Evolutionary conservation across 2,797 vertebrate genomes (phyloP).

Genomic region (Epinephelus coioides): DNA sequence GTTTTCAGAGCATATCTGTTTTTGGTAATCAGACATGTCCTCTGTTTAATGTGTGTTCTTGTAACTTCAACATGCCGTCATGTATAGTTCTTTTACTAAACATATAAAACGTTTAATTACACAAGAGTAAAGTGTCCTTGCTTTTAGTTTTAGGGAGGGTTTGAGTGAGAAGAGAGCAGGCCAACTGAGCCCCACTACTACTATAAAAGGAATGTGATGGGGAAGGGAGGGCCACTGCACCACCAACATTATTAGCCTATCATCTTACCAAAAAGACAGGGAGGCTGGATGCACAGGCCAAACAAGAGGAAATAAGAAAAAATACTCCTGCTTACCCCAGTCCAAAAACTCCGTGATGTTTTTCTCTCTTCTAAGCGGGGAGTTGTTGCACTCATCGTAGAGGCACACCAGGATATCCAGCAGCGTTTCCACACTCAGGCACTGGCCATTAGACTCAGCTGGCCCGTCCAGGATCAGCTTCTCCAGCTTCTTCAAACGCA

Average conservation of each 20-base stretch:
- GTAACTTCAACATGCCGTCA: not conserved
- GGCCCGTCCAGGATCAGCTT: slow-evolving; percentile 97
- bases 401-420: slow-evolving; percentile 98
- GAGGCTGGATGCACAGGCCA: slow-evolving; percentile 46
- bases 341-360: slow-evolving; percentile 96
- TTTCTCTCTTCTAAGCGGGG: slow-evolving; percentile 96
- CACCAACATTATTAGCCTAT: slow-evolving; percentile 71
- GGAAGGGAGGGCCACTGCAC: slow-evolving; percentile 80
- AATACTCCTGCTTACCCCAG: slow-evolving; percentile 91
- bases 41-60: slow-evolving; percentile 14
- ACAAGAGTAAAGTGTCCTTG: slow-evolving; percentile 39
- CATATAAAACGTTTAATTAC: slow-evolving; percentile 46
- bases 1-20: slow-evolving; percentile 1
- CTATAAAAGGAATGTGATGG: slow-evolving; percentile 85
- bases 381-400: slow-evolving; percentile 98
- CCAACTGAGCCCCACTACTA: slow-evolving; percentile 75
- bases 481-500: slow-evolving; percentile 98
- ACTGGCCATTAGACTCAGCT: slow-evolving; percentile 90
- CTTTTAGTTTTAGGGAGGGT: slow-evolving; percentile 51
- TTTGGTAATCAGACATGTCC: slow-evolving; percentile 6
- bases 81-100: not conserved
- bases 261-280: slow-evolving; percentile 66
- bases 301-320: slow-evolving; percentile 15
- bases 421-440: slow-evolving; percentile 96
- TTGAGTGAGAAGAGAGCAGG: slow-evolving; percentile 60